Conservation (phyloP, 2,888 invertebrate genomes). For the Caprella mutica region DNA sequence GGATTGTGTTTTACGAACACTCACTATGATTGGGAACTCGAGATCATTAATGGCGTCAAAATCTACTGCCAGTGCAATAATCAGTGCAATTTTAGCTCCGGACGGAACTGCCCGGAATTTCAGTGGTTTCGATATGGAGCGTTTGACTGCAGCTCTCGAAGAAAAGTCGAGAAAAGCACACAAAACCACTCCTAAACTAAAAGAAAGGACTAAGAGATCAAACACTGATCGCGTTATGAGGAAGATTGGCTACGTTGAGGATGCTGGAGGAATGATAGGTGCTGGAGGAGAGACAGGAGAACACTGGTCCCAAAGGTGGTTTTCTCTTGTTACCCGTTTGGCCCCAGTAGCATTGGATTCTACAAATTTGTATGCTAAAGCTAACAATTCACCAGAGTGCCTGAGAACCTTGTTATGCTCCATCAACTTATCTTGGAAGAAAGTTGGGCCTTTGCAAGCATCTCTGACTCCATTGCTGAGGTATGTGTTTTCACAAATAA, state of each 20-base stretch:
- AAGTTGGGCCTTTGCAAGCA: conserved; percentile 28
- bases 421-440: conserved; percentile 29
- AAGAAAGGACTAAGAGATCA: not conserved
- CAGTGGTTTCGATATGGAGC: not conserved
- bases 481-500: conserved; percentile 8
- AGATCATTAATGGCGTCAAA: not conserved
- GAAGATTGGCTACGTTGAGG: not conserved
- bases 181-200: not conserved
- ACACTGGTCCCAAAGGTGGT: conserved; percentile 30
- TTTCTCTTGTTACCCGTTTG: conserved; percentile 26
- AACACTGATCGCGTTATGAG: not conserved
- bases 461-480: conserved; percentile 28
- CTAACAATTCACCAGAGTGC: conserved; percentile 18
- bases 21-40: conserved; percentile 3
- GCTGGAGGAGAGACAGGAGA: not conserved
- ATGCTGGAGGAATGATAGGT: not conserved
- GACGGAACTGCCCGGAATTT: not conserved
- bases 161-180: not conserved
- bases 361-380: conserved; percentile 24
- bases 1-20: conserved; percentile 3
- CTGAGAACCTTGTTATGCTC: conserved; percentile 24
- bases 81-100: not conserved
- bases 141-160: not conserved
- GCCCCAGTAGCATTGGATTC: conserved; percentile 29
- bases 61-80: not conserved